A percentile compares a stretch with the other conserved stretches of the same genome.
Evolutionary conservation across 2,888 invertebrate genomes (phyloP).

Genomic region (Ophioninae sp.): DNA sequence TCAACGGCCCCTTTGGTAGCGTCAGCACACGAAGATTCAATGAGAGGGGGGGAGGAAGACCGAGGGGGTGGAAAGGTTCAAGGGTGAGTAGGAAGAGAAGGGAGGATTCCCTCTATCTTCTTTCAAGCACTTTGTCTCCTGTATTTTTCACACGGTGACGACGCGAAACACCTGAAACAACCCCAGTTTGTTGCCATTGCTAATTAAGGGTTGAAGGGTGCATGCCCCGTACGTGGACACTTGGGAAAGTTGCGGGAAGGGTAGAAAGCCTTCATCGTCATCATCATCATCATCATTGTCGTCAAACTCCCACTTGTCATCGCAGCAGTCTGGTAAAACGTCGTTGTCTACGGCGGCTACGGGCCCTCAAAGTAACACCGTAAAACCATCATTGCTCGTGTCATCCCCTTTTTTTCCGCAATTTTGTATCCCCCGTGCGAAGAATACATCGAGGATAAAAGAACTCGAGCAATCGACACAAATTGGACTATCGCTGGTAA

Average conservation of each 20-base stretch:
- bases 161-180: constrained; percentile 23
- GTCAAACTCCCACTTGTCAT: constrained; percentile 43
- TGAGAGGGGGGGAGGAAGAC: background rate
- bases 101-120: background rate
- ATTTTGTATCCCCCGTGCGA: background rate
- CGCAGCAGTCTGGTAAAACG: constrained; percentile 32
- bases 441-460: background rate
- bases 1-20: constrained; percentile 45
- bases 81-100: background rate
- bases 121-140: background rate
- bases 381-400: constrained; percentile 16
- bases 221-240: constrained; percentile 21
- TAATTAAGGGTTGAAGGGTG: constrained; percentile 54
- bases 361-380: constrained; percentile 17
- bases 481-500: background rate
- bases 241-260: background rate
- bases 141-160: constrained; percentile 20
- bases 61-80: background rate
- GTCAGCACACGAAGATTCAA: constrained; percentile 8
- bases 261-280: constrained; percentile 29
- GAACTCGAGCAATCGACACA: background rate
- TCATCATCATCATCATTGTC: constrained; percentile 30
- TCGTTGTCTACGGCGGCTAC: constrained; percentile 46
- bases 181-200: constrained; percentile 46
- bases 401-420: background rate